A percentile compares a stretch with the other conserved stretches of the same genome.
phyloP scores from a whole-genome alignment of 2,797 vertebrate species.

The Limosa lapponica region DNA sequence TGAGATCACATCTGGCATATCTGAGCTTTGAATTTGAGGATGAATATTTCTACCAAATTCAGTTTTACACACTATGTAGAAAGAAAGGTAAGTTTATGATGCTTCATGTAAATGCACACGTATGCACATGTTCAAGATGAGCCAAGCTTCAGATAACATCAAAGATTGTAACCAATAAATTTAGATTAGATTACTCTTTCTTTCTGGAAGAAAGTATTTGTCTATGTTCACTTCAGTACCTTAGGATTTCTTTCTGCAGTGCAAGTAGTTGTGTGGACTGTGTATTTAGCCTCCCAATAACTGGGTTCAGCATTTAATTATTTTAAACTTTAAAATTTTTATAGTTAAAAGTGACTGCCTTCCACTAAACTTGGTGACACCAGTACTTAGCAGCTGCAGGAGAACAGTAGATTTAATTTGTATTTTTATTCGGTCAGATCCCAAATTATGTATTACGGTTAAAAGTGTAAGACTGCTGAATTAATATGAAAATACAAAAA shows the following conservation, averaged over 20 bases:
- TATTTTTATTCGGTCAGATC: neutral
- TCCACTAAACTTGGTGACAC: neutral
- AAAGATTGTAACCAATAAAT: neutral
- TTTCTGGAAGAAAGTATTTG: neutral
- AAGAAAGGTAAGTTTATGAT: neutral
- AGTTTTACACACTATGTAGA: neutral
- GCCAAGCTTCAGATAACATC: neutral
- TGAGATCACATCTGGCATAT: neutral
- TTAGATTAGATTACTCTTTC: neutral
- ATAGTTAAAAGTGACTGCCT: neutral
- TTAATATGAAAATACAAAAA: neutral
- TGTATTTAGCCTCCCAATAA: neutral
- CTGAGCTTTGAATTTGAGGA: neutral
- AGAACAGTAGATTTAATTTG: neutral
- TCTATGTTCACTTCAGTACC: neutral
- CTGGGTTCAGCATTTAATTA: neutral
- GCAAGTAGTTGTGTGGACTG: neutral
- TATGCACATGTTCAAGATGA: neutral
- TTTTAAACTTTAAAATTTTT: neutral
- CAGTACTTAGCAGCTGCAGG: neutral
- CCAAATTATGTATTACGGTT: neutral
- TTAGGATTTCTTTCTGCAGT: neutral
- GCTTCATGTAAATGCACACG: rapidly evolving
- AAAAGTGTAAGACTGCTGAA: neutral
- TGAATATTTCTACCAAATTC: neutral